Conservation (phyloP, 2,113 vertebrate species). For the Pomatorhinus ruficollis region DNA sequence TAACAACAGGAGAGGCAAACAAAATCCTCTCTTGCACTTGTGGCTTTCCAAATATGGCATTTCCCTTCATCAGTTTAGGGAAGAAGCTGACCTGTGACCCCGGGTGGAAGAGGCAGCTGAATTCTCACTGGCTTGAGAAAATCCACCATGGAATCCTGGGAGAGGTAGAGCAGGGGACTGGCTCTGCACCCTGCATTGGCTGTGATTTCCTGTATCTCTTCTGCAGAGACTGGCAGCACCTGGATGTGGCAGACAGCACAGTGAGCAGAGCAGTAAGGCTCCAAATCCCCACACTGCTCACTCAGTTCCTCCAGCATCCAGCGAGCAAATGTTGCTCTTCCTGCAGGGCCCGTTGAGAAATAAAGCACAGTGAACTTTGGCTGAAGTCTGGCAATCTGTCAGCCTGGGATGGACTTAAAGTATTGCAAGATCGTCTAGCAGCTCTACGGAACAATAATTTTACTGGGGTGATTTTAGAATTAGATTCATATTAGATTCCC, state of each 20-base stretch:
- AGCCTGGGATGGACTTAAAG: not conserved
- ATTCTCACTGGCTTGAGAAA: slow-evolving; percentile 90
- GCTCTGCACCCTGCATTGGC: slow-evolving; percentile 71
- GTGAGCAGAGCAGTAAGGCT: not conserved
- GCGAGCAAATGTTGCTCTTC: not conserved
- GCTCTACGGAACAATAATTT: not conserved
- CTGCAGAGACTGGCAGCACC: slow-evolving; percentile 81
- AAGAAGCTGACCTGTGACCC: slow-evolving; percentile 83
- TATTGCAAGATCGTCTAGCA: not conserved
- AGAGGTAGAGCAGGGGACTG: slow-evolving; percentile 87
- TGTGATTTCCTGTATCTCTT: slow-evolving; percentile 77
- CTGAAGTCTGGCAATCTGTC: not conserved
- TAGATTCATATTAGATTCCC: not conserved
- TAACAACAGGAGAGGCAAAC: not conserved
- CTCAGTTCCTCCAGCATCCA: not conserved
- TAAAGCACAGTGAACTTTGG: not conserved
- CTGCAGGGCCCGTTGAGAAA: not conserved
- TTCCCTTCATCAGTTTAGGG: not conserved
- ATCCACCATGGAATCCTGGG: slow-evolving; percentile 77
- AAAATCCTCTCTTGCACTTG: not conserved
- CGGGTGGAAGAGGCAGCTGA: slow-evolving; percentile 88
- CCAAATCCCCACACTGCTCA: not conserved
- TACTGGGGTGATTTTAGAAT: not conserved
- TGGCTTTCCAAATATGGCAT: not conserved
- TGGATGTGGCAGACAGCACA: not conserved